phyloP scores from a whole-genome alignment of 2,113 vertebrate species.

The Xenus cinereus region DNA sequence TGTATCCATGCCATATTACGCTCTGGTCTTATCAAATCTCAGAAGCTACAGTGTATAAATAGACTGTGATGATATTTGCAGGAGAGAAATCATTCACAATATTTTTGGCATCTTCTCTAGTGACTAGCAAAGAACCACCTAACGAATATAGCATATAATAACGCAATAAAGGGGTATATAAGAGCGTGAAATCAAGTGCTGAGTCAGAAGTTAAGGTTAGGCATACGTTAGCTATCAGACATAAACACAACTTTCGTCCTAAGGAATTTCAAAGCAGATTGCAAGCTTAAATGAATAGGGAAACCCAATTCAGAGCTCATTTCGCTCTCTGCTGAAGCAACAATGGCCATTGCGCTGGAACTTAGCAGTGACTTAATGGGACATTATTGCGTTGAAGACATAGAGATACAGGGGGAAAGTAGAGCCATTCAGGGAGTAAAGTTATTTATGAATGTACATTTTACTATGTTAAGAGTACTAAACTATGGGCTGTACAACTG shows the following conservation, averaged over 20 bases:
- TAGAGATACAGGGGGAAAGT: background rate
- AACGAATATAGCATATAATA: background rate
- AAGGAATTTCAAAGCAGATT: background rate
- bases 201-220: slow-evolving; percentile 24
- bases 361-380: background rate
- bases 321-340: background rate
- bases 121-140: background rate
- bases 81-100: slow-evolving; percentile 43
- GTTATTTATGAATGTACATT: background rate
- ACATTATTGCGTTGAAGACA: background rate
- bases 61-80: slow-evolving; percentile 44
- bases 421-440: background rate
- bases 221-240: background rate
- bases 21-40: slow-evolving; percentile 55
- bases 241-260: background rate
- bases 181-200: background rate
- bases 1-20: slow-evolving; percentile 52
- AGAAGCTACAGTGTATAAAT: slow-evolving; percentile 40
- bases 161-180: background rate
- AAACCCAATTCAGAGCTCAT: background rate
- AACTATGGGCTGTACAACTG: background rate
- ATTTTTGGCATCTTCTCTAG: slow-evolving; percentile 34
- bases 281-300: background rate
- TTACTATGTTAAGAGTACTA: background rate
- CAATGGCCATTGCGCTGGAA: background rate